These are phyloP conservation scores for Nomada fucata DNA, from an alignment of 2,888 invertebrate species.

Conservation along the genomic window DNA sequence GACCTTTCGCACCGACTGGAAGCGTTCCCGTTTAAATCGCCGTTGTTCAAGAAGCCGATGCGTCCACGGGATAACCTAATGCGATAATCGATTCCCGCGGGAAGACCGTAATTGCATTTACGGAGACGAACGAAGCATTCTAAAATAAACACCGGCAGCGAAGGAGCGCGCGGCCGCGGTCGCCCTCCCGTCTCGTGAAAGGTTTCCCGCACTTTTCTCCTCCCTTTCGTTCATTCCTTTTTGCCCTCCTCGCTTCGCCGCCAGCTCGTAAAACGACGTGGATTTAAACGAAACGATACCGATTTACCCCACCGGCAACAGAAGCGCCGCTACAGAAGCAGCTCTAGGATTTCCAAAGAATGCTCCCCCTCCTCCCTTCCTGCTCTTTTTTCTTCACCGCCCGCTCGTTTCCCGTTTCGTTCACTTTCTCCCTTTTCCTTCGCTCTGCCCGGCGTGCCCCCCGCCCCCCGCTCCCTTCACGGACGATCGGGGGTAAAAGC, in stretches of 20 bases:
- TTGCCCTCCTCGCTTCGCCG: slow-evolving; percentile 17
- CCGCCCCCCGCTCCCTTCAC: no score
- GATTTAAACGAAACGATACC: slow-evolving; percentile 67
- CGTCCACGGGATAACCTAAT: slow-evolving; percentile 57
- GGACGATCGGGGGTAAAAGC: slow-evolving; percentile 57
- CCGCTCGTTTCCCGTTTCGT: slow-evolving; percentile 29
- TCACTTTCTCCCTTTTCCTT: slow-evolving; percentile 19
- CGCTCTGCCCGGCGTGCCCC: neutral
- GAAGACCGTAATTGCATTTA: slow-evolving; percentile 65
- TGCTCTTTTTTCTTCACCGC: slow-evolving; percentile 15
- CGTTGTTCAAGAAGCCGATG: slow-evolving; percentile 47
- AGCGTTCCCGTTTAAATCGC: slow-evolving; percentile 46
- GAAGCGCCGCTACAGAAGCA: slow-evolving; percentile 52
- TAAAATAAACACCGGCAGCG: slow-evolving; percentile 60
- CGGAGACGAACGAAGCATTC: slow-evolving; percentile 57
- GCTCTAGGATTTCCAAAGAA: slow-evolving; percentile 67
- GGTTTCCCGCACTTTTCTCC: slow-evolving; percentile 48
- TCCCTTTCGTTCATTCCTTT: neutral
- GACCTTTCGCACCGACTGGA: neutral
- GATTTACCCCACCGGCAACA: slow-evolving; percentile 59
- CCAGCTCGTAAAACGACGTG: slow-evolving; percentile 65
- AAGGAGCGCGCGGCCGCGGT: slow-evolving; percentile 14
- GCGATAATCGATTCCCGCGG: slow-evolving; percentile 65
- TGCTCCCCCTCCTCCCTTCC: slow-evolving; percentile 17
- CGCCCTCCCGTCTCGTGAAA: slow-evolving; percentile 47